Base-by-base conservation (phyloP, 2,888 invertebrate species). In the Malachius bipustulatus region DNA sequence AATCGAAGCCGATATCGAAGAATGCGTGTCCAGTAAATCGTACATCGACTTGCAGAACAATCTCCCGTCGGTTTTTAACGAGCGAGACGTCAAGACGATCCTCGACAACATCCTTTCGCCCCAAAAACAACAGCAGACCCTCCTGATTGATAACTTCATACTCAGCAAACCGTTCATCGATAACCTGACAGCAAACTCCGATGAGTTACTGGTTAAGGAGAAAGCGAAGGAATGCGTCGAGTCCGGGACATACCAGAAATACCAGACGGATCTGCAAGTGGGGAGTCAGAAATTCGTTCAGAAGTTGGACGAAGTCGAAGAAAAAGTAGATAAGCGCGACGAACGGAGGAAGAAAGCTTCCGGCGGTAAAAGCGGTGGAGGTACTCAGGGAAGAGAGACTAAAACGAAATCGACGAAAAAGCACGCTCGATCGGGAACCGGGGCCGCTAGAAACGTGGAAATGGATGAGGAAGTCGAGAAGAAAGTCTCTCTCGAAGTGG, bases 341-440 rank as follows among this genome's bases (percentile, higher is more conserved):
- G 91, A 93, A 50, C 70, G 93, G 8, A 72, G 89, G 38, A 85
- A 85, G 55, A 91, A 89, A 58, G 90, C 90, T 2, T 66, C 80
- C 3, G 74, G 77, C 14, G 89, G 89, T 2, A 93, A 91, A 68
- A 78, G 78, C 32, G 93, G 93, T 9, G 91, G 93, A 10, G 93
- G 93, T 2, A 75, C 81, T 8, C 93, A 93, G 60, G 94, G 94
- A 0, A 70, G 94, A 26, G 94, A 96, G 68, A 90, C 90, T 0
- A 94, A 91, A 67, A 93, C 89, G 0, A 93, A 89, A 57, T 82
- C 90, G 2, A 82, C 83, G 0, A 94, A 94, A 55, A 94, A 90
- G 64, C 77, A 77, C 57, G 24, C 24, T 8, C 6, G 24, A 19
- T 19, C 24, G n/a, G 6, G 6, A 8, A n/a, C 24, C 24, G n/a